Evolutionary conservation across 2,113 vertebrate species (phyloP).

Genomic region (Dermatemys mawii): DNA sequence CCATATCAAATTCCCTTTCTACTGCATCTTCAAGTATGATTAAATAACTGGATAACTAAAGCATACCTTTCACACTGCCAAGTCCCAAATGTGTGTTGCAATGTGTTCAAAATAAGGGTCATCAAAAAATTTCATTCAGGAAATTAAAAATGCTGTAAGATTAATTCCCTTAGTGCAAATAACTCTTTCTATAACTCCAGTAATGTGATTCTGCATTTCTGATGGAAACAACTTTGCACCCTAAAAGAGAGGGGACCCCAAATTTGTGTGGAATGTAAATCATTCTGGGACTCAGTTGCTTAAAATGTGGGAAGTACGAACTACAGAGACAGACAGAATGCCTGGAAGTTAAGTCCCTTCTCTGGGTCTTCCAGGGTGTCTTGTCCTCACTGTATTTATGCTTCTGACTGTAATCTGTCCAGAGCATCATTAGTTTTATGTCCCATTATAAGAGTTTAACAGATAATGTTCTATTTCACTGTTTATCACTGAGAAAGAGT

Average conservation of each 20-base stretch:
- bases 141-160: background rate
- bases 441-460: conserved; percentile 65
- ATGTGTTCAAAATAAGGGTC: background rate
- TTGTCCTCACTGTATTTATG: conserved; percentile 14
- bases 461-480: conserved; percentile 73
- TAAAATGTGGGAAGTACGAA: conserved; percentile 21
- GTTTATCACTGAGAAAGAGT: conserved; percentile 59
- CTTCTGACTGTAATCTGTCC: conserved; percentile 33
- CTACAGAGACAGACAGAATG: background rate
- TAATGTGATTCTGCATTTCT: background rate
- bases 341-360: background rate
- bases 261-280: background rate
- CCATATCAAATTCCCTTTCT: background rate
- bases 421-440: conserved; percentile 57
- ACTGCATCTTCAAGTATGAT: fast-evolving
- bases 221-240: conserved; percentile 22
- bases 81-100: background rate
- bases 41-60: background rate
- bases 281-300: background rate
- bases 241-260: conserved; percentile 2
- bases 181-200: background rate
- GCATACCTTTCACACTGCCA: fast-evolving
- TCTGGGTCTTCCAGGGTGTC: background rate
- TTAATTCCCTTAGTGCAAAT: background rate
- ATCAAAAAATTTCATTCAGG: background rate